Evolutionary conservation across 2,888 invertebrate genomes (phyloP).

Genomic region (Rugalucina vietnamica): DNA sequence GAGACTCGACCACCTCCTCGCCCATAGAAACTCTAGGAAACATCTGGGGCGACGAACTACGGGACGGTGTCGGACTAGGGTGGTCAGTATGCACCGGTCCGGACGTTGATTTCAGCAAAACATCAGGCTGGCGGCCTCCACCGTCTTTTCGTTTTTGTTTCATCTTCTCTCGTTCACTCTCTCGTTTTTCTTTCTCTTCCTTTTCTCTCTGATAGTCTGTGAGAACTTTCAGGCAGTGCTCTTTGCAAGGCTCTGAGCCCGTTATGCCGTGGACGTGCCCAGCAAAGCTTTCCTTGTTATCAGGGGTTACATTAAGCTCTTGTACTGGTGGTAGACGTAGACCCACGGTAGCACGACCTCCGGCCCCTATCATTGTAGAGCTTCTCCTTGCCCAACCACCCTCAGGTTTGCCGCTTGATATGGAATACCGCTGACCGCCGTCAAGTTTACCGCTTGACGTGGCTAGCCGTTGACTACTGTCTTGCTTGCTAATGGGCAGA

Average conservation of each 20-base stretch:
- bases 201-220: background rate
- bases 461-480: too few species aligned
- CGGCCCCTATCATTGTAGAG: background rate
- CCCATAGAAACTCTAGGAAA: conserved; percentile 32
- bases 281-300: conserved; percentile 13
- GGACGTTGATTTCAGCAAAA: background rate
- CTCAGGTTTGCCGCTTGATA: background rate
- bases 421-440: too few species aligned
- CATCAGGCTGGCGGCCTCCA: background rate
- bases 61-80: too few species aligned
- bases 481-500: too few species aligned
- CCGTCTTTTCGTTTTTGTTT: background rate
- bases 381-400: background rate
- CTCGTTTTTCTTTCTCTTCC: background rate
- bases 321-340: conserved; percentile 30
- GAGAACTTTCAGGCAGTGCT: conserved; percentile 39
- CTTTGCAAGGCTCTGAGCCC: conserved; percentile 57
- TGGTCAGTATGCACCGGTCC: background rate
- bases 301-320: background rate
- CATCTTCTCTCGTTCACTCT: background rate
- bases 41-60: background rate
- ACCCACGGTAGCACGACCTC: background rate
- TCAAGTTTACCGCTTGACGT: too few species aligned
- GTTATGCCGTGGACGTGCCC: conserved; percentile 53
- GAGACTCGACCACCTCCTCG: conserved; percentile 22